Evolutionary conservation across 2,888 invertebrate species (phyloP).

Genomic region (Synanthedon vespiformis): DNA sequence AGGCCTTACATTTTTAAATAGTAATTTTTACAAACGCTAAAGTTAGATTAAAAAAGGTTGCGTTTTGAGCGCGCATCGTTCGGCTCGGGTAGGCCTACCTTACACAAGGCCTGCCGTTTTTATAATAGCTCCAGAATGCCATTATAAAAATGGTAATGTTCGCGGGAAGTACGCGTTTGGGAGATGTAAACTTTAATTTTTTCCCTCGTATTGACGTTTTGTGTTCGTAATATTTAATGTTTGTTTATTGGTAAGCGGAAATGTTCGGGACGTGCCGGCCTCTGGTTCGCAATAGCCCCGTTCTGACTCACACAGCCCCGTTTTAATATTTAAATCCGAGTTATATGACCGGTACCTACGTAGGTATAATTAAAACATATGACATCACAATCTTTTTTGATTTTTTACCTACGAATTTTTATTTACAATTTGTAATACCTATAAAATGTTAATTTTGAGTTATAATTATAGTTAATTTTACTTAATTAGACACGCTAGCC

Average conservation of each 20-base stretch:
- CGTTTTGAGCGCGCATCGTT: slow-evolving; percentile 27
- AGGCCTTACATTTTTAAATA: slow-evolving; percentile 64
- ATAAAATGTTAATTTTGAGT: no score
- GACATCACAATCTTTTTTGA: no score
- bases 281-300: neutral
- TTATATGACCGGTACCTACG: no score
- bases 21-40: slow-evolving; percentile 71
- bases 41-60: slow-evolving; percentile 69
- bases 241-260: slow-evolving; percentile 52
- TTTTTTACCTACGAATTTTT: no score
- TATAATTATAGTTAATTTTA: no score
- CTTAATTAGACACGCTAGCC: no score
- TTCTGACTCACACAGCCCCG: slow-evolving; percentile 35
- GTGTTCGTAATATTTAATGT: slow-evolving; percentile 52
- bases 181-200: slow-evolving; percentile 57
- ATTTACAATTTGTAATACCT: no score
- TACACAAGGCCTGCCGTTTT: slow-evolving; percentile 34
- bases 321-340: slow-evolving; percentile 15
- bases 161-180: slow-evolving; percentile 43
- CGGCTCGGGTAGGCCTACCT: slow-evolving; percentile 62
- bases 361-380: no score
- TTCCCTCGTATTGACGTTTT: slow-evolving; percentile 52
- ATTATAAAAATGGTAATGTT: slow-evolving; percentile 65
- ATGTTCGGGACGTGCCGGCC: slow-evolving; percentile 17
- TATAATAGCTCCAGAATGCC: slow-evolving; percentile 37